Evolutionary conservation across 2,113 vertebrate genomes (phyloP).

Genomic region (Pavo muticus): DNA sequence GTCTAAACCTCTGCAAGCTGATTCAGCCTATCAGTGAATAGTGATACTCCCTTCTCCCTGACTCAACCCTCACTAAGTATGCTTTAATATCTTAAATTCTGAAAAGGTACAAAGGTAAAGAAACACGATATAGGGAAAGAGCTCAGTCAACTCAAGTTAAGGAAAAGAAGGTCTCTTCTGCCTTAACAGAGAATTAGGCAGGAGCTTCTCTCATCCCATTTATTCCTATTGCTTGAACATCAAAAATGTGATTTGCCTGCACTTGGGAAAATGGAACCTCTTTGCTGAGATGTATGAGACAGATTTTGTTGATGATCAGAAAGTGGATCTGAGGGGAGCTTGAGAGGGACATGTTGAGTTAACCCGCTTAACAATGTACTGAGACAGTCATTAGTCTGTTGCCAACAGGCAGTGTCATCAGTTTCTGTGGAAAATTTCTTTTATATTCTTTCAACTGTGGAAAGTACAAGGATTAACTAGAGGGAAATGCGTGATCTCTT

Average conservation of each 20-base stretch:
- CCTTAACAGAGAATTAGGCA: not conserved
- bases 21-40: not conserved
- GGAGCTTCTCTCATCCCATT: not conserved
- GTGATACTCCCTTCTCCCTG: not conserved
- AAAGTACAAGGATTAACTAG: not conserved
- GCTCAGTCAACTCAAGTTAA: not conserved
- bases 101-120: not conserved
- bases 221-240: not conserved
- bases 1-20: not conserved
- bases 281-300: not conserved
- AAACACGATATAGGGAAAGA: not conserved
- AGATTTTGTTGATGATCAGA: not conserved
- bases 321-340: not conserved
- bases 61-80: fast-evolving
- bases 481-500: not conserved
- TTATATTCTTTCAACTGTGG: not conserved
- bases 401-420: not conserved
- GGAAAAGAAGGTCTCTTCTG: not conserved
- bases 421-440: not conserved
- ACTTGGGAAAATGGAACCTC: not conserved
- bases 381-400: not conserved
- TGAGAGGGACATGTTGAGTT: not conserved
- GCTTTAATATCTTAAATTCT: not conserved
- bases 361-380: not conserved
- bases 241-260: not conserved